Conservation (phyloP, 2,113 vertebrate species). For the Entomyzon cyanotis region DNA sequence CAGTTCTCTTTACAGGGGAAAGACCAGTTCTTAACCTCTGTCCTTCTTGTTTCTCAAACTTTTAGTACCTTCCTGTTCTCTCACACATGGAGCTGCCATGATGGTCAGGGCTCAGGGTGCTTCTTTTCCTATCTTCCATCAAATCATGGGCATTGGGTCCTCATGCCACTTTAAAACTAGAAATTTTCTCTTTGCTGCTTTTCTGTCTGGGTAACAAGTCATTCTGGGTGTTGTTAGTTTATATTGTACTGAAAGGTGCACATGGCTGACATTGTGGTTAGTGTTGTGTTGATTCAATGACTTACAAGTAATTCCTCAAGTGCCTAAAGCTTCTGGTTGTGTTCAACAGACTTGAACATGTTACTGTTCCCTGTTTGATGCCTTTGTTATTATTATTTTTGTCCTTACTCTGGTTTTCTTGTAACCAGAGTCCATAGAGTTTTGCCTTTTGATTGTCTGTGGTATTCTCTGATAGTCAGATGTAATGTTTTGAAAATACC, state of each 20-base stretch:
- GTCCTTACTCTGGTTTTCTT: neutral
- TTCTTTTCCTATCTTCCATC: neutral
- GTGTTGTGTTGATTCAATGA: neutral
- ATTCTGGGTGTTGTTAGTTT: neutral
- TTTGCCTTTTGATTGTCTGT: neutral
- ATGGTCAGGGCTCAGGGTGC: neutral
- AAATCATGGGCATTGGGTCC: neutral
- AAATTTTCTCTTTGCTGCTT: neutral
- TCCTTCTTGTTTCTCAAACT: neutral
- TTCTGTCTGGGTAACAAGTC: neutral
- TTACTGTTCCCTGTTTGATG: neutral
- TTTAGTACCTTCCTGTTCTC: neutral
- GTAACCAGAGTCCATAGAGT: neutral
- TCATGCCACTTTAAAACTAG: neutral
- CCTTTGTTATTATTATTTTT: neutral
- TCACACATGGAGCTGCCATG: rapidly evolving
- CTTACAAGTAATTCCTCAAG: neutral
- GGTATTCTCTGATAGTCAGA: neutral
- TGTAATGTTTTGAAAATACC: neutral
- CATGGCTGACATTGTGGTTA: neutral
- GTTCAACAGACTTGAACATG: neutral
- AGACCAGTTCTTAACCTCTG: neutral
- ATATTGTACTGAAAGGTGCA: neutral
- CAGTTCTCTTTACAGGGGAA: neutral
- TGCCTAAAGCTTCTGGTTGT: neutral